Evolutionary conservation across 1,140 invertebrate genomes (phyloP).

Genomic region (Aphaenogaster floridana): DNA sequence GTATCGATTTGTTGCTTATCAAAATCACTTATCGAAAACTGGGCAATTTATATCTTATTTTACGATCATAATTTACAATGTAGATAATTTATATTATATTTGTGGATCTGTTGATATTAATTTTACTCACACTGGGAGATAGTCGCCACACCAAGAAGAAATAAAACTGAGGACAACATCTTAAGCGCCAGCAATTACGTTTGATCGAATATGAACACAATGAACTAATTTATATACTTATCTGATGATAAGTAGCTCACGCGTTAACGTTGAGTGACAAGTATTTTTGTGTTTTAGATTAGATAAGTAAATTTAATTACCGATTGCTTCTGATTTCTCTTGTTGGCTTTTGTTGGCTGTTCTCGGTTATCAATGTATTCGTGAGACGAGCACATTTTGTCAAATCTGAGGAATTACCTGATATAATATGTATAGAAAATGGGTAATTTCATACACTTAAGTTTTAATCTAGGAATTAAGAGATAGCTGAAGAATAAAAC

Average conservation of each 20-base stretch:
- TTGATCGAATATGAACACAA: background rate
- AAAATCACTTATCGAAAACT: background rate
- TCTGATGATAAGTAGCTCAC: background rate
- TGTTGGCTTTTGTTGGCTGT: background rate
- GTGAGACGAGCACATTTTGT: background rate
- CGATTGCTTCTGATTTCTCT: background rate
- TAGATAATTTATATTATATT: background rate
- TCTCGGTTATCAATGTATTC: background rate
- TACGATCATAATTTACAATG: background rate
- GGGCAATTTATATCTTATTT: background rate
- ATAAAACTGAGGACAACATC: constrained; percentile 5
- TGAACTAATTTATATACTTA: constrained; percentile 25
- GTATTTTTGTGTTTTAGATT: constrained; percentile 17
- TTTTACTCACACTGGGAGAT: constrained; percentile 41
- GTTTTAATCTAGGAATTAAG: background rate
- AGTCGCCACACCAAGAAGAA: constrained; percentile 10
- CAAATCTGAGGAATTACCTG: background rate
- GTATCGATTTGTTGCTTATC: background rate
- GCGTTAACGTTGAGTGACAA: background rate
- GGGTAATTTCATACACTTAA: background rate
- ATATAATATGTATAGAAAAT: background rate
- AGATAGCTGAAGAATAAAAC: background rate
- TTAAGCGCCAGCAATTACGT: background rate
- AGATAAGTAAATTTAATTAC: constrained; percentile 41
- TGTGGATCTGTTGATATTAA: background rate